Percentiles rank a stretch among this genome's conserved stretches.
phyloP scores from a whole-genome alignment of 2,888 invertebrate genomes.

The Stegana nigrithorax region DNA sequence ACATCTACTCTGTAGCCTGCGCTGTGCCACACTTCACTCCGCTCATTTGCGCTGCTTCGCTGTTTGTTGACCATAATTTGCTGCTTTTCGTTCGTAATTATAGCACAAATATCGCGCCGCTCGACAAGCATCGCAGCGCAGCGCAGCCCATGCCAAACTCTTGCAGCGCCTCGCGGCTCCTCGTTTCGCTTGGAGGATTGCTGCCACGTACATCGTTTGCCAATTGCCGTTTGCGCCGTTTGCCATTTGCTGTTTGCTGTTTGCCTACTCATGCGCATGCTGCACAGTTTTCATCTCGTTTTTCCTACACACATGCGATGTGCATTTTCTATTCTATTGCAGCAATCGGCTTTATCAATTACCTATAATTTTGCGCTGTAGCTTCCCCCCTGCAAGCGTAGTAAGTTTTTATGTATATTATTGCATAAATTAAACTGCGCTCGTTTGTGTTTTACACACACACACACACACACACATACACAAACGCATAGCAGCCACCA shows the following conservation, averaged over 20 bases:
- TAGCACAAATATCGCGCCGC: background rate
- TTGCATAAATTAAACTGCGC: slow-evolving; percentile 30
- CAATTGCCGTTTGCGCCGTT: background rate
- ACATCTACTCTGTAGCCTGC: background rate
- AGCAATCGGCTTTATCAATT: slow-evolving; percentile 9
- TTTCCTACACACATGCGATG: no score
- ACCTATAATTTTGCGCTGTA: slow-evolving; percentile 9
- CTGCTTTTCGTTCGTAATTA: slow-evolving; percentile 18
- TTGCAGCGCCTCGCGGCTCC: no score
- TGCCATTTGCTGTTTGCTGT: background rate
- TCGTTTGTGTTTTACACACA: background rate
- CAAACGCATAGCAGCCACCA: background rate
- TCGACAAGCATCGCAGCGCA: background rate
- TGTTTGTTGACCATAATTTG: slow-evolving; percentile 12
- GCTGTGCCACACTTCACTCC: no score
- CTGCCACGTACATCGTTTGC: background rate
- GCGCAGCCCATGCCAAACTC: no score
- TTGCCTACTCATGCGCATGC: background rate
- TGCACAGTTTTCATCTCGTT: no score
- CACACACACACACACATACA: no score
- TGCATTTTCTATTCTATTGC: background rate
- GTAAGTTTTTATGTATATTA: slow-evolving; percentile 37
- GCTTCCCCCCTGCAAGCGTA: background rate
- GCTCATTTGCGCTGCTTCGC: background rate
- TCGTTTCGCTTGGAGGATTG: no score